These are phyloP conservation scores for Aphelocoma coerulescens DNA, from an alignment of 2,113 vertebrate genomes.

Conservation along the genomic window DNA sequence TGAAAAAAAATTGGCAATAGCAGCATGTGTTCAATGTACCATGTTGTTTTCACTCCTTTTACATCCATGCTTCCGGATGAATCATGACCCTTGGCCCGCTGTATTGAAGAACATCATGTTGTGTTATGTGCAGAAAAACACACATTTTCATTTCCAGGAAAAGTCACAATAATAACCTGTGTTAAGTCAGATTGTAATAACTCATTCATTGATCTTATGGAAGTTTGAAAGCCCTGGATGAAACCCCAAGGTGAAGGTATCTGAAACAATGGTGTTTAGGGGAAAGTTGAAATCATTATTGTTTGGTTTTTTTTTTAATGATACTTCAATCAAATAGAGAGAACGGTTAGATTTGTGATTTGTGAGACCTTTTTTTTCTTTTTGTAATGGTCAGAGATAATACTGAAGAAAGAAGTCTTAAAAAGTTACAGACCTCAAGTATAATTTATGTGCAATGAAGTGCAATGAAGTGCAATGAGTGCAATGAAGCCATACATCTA, in stretches of 20 bases:
- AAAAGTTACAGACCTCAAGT: background rate
- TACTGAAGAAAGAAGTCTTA: background rate
- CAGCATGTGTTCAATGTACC: background rate
- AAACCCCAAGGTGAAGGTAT: background rate
- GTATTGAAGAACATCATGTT: background rate
- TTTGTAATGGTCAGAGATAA: background rate
- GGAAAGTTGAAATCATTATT: background rate
- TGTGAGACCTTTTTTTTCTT: background rate
- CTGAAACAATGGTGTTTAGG: background rate
- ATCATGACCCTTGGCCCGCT: background rate
- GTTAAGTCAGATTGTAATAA: background rate
- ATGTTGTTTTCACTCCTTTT: background rate
- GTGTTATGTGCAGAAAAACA: background rate
- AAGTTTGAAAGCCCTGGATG: background rate
- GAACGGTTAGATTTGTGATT: background rate
- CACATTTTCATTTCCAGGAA: background rate
- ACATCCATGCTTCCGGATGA: background rate
- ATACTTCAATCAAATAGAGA: background rate
- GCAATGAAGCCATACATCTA: background rate
- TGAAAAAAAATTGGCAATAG: background rate
- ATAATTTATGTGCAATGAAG: background rate
- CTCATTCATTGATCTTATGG: background rate
- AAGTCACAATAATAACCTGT: background rate
- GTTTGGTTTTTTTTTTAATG: background rate
- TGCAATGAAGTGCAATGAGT: no score